Conservation (phyloP, 2,888 invertebrate species). For the Carcina quercana region DNA sequence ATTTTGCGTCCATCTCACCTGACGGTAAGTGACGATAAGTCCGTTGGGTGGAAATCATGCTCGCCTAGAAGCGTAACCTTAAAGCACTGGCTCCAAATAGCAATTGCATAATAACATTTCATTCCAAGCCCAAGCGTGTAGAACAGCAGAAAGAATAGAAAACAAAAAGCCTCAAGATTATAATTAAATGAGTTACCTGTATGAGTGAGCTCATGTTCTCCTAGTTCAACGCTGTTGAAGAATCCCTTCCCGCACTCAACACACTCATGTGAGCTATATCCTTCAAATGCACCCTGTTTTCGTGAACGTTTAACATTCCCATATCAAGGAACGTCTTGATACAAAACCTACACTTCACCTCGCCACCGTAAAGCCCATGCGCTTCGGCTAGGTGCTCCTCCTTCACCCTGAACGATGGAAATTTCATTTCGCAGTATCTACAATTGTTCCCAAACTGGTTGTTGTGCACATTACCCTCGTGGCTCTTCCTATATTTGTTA, state of each 20-base stretch:
- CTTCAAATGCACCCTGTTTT: slow-evolving; percentile 50
- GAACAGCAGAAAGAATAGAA: too few relatives aligned
- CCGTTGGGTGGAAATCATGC: too few relatives aligned
- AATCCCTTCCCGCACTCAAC: slow-evolving; percentile 53
- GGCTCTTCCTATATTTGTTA: slow-evolving; percentile 16
- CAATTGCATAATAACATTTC: too few relatives aligned
- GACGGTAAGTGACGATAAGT: too few relatives aligned
- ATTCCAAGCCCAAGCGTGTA: too few relatives aligned
- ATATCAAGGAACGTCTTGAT: slow-evolving; percentile 38
- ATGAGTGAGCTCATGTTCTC: background rate
- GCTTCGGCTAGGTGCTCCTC: slow-evolving; percentile 39
- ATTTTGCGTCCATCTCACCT: too few relatives aligned
- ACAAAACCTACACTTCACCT: slow-evolving; percentile 42
- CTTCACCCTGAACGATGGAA: slow-evolving; percentile 41
- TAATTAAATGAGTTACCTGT: too few relatives aligned
- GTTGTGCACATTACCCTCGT: slow-evolving; percentile 21
- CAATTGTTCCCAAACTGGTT: slow-evolving; percentile 32
- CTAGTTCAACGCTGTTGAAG: slow-evolving; percentile 32
- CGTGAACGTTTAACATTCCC: slow-evolving; percentile 33
- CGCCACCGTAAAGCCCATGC: slow-evolving; percentile 34
- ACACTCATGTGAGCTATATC: slow-evolving; percentile 52
- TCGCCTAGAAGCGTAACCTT: too few relatives aligned
- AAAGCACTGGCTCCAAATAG: too few relatives aligned
- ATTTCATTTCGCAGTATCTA: slow-evolving; percentile 32
- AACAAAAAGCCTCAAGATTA: too few relatives aligned